These are phyloP conservation scores for Proteles cristata DNA, from an alignment of 2,113 vertebrate species.

Conservation along the genomic window DNA sequence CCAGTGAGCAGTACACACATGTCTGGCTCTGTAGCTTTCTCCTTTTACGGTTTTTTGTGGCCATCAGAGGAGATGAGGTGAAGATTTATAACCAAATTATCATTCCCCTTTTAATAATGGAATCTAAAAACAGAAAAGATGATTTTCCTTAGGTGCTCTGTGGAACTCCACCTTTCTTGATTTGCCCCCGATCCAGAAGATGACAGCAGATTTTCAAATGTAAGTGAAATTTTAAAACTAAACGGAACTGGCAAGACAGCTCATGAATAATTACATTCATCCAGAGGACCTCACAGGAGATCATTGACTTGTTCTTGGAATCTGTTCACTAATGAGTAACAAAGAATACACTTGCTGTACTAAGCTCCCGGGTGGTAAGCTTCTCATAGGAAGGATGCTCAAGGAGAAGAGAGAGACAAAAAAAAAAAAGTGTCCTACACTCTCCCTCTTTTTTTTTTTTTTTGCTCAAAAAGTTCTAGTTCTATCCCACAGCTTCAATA, in stretches of 20 bases:
- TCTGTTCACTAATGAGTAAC: background rate
- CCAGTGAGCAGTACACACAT: slow-evolving; percentile 11
- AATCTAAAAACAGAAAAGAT: slow-evolving; percentile 30
- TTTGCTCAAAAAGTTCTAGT: background rate
- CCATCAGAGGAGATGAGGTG: background rate
- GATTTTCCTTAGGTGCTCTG: slow-evolving; percentile 13
- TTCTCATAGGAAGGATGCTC: background rate
- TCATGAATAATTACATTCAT: slow-evolving; percentile 60
- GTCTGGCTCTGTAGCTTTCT: slow-evolving; percentile 48
- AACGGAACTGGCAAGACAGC: background rate
- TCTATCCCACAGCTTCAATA: background rate
- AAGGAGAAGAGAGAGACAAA: background rate
- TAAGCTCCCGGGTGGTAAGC: background rate
- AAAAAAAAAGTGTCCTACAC: background rate
- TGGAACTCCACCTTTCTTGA: background rate
- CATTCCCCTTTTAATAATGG: slow-evolving; percentile 50
- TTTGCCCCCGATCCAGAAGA: background rate
- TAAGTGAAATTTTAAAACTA: slow-evolving; percentile 35
- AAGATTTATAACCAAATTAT: slow-evolving; percentile 51
- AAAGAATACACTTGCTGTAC: background rate
- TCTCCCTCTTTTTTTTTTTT: background rate
- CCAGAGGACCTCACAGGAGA: background rate
- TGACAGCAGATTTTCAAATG: background rate
- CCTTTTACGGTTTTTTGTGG: slow-evolving; percentile 20
- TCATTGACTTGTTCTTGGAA: slow-evolving; percentile 20